phyloP scores from a whole-genome alignment of 2,888 invertebrate genomes.

The Chrysolina oricalcia region DNA sequence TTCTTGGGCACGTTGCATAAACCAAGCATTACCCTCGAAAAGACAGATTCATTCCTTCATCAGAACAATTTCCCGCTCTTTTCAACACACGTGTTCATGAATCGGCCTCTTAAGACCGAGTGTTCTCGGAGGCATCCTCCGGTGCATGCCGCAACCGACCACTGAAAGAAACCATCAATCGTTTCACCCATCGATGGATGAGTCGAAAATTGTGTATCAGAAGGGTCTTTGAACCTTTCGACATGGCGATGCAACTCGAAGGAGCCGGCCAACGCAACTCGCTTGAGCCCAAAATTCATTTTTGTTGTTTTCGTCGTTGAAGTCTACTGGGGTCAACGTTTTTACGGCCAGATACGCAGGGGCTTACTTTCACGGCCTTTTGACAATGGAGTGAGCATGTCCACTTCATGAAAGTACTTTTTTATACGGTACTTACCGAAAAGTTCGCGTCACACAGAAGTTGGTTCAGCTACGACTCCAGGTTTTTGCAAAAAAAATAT shows the following conservation, averaged over 20 bases:
- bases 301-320: constrained; percentile 10
- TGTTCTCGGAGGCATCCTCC: not conserved
- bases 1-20: too few species aligned
- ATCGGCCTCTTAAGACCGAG: not conserved
- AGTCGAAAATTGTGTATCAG: constrained; percentile 1
- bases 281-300: constrained; percentile 3
- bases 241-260: constrained; percentile 2
- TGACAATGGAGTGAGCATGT: not conserved
- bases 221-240: constrained; percentile 21
- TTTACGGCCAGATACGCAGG: constrained; percentile 11
- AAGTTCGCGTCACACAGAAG: not conserved
- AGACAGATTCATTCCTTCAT: not conserved
- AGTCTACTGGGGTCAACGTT: constrained; percentile 21
- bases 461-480: too few species aligned
- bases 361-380: constrained; percentile 6
- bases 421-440: not conserved
- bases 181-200: not conserved
- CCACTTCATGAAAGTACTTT: not conserved
- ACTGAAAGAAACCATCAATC: constrained; percentile 22
- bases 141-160: constrained; percentile 15
- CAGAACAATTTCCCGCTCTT: constrained; percentile 7
- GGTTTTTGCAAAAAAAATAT: too few species aligned
- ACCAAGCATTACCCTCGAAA: too few species aligned
- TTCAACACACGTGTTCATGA: not conserved
- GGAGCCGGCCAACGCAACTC: not conserved